Conservation (phyloP, 2,113 vertebrate species). For the Cettia cetti region DNA sequence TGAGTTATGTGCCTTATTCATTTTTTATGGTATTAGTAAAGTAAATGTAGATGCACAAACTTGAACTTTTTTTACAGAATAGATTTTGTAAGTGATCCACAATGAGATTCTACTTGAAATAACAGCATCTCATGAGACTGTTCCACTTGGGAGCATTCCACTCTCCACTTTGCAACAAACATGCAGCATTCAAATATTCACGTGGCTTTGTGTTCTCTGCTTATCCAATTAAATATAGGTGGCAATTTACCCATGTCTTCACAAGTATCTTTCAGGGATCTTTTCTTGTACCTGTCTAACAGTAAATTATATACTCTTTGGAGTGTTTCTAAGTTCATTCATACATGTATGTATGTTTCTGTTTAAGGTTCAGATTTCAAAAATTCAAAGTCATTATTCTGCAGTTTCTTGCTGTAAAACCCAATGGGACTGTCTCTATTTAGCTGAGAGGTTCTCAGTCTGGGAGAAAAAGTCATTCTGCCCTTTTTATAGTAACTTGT, state of each 20-base stretch:
- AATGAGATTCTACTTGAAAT: slow-evolving; percentile 21
- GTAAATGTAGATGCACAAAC: not conserved
- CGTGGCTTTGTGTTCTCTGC: not conserved
- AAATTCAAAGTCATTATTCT: not conserved
- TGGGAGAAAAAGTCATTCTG: not conserved
- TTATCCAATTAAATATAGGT: not conserved
- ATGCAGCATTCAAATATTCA: not conserved
- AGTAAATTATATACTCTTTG: not conserved
- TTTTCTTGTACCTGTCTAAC: not conserved
- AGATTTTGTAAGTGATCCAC: slow-evolving; percentile 23
- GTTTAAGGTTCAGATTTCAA: not conserved
- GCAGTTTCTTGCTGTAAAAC: not conserved
- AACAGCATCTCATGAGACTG: not conserved
- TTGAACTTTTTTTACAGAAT: not conserved
- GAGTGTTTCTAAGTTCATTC: not conserved
- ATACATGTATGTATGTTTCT: not conserved
- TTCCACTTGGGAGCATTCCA: not conserved
- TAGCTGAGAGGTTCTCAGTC: not conserved
- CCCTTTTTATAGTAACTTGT: not conserved
- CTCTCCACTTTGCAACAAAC: slow-evolving; percentile 6
- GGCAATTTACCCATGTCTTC: not conserved
- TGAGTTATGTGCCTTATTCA: not conserved
- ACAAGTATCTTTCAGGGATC: not conserved
- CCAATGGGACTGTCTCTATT: not conserved
- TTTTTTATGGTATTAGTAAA: slow-evolving; percentile 21